Base-by-base conservation (phyloP, 2,888 invertebrate genomes). In the Gortyna flavago region DNA sequence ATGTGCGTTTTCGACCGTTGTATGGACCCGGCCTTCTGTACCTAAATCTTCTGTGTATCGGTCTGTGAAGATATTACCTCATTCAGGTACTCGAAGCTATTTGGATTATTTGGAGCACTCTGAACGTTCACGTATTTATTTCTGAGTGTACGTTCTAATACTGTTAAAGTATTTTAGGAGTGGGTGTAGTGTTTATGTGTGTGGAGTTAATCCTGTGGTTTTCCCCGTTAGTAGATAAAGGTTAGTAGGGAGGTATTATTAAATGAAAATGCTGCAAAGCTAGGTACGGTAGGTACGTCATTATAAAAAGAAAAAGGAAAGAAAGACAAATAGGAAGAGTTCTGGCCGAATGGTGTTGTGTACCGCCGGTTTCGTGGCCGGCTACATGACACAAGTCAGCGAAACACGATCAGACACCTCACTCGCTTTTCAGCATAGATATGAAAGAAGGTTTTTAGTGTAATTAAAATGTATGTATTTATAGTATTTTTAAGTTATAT, bases 11-110 rank as follows among this genome's bases (percentile, higher is more conserved):
- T 68, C n/a, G n/a, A n/a, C n/a, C n/a, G 6, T 11, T 68, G 18
- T 51, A 11, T 11, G 1, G 21, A 67, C 7, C 16, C 0, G 8
- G 25, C 48, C 18, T 68, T 68, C 67, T 68, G 62, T 11, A 44
- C 0, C 18, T 54, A 44, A 25, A 0, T 41, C 54, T 62, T 77
- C 18, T 44, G 35, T 79, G 75, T 68, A 62, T 67, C 32, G 35
- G 64, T 61, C 75, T 76, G 69, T 73, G 75, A 84, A 79, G 75
- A 77, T 86, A 78, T 84, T 77, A 81, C 79, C 75, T 65, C 62
- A 9, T 75, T 67, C 83, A 78, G 71, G 71, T 77, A 77, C 32
- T 72, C 61, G 71, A 61, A 81, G 65, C 61, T 77, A 79, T 75
- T 74, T 54, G 75, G 75, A 69, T 80, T 79, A 77, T 85, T 83